Evolutionary conservation across 37 sponge, comb jelly and placozoan species (phyloP).

Genomic region (Aphrocallistes beatrix): DNA sequence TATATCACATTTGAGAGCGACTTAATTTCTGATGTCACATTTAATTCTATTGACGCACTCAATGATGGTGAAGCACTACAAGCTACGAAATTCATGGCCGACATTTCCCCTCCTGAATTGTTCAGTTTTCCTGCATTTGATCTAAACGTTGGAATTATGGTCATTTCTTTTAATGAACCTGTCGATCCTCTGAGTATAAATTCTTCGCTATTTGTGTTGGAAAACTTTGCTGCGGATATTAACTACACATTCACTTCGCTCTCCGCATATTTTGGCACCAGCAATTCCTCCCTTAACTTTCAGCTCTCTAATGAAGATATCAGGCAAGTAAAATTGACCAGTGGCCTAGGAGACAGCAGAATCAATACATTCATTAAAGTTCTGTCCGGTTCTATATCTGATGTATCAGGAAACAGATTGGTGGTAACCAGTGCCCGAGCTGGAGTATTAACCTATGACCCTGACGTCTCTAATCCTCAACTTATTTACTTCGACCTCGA

Average conservation of each 20-base stretch:
- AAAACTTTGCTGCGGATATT: background rate
- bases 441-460: conserved; percentile 18
- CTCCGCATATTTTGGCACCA: background rate
- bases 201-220: conserved; percentile 32
- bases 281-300: conserved; percentile 22
- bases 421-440: conserved; percentile 30
- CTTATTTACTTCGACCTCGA: conserved; percentile 36
- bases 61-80: conserved; percentile 51
- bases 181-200: conserved; percentile 51
- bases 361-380: conserved; percentile 33
- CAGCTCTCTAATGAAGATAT: conserved; percentile 40
- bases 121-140: conserved; percentile 37
- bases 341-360: conserved; percentile 29
- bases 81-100: conserved; percentile 40
- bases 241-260: background rate
- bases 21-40: background rate
- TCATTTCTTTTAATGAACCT: conserved; percentile 63
- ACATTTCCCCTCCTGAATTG: conserved; percentile 41
- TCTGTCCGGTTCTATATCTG: conserved; percentile 28
- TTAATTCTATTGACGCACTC: background rate
- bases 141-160: conserved; percentile 47
- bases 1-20: conserved; percentile 27
- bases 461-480: conserved; percentile 48
- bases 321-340: conserved; percentile 43
- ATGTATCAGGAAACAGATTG: conserved; percentile 41